Evolutionary conservation across 2,888 invertebrate genomes (phyloP), one percentile per base, ranked within the genome.

Genomic region (Coecobrya sp.): DNA sequence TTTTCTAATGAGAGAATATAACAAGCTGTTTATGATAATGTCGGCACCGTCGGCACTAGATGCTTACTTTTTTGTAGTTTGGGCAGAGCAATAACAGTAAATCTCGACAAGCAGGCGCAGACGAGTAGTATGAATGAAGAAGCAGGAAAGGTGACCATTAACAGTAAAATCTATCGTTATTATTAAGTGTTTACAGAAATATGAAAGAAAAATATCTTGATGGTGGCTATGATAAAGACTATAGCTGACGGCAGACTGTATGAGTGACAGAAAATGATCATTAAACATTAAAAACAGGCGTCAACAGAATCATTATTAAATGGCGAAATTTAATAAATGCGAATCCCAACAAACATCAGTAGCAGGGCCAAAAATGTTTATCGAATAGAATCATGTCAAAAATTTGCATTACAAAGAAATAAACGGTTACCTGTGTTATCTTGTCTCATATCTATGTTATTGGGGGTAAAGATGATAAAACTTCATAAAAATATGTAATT

Each of bases 61-160:
- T 70, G n/a, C 3, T n/a, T n/a, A n/a, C n/a, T n/a, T n/a, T n/a
- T n/a, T n/a, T 68, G 25, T 36, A 42, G 22, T 27, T 52, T 86
- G n/a, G 11, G 49, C 70, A n/a, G 22, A 19, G 89, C 70, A 82
- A 89, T 89, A 89, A 89, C 89, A 82, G 89, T 89, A 89, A 89
- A 89, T 89, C 70, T 89, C 89, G 25, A n/a, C 89, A 8, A 59
- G 62, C 19, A 62, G 13, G 36, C 45, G 81, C 49, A 82, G 81
- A 68, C 27, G 81, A 79, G 49, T 36, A 65, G n/a, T 22, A 13
- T 62, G 62, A 42, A 25, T 13, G 25, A 30, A 70, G 27, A 30
- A 65, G 68, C 16, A 55, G 73, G 7, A 70, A 70, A 30, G 25
- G 19, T 68, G 70, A 70, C 42, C 86, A 86, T 68, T 49, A 86